Evolutionary conservation across 2,888 invertebrate genomes (phyloP).

Genomic region (Sericinus montela): DNA sequence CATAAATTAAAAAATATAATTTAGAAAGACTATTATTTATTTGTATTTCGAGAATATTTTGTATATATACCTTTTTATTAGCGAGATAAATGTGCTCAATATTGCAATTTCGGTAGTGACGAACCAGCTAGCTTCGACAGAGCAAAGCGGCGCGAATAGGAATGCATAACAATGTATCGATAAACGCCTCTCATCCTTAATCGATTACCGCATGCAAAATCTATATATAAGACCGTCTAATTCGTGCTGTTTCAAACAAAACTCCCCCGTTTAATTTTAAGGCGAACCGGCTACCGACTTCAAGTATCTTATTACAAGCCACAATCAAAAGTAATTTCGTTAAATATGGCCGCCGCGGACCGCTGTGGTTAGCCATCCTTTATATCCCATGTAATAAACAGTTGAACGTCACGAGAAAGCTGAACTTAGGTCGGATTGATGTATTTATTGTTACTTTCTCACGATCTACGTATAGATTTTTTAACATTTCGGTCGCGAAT

Average conservation of each 20-base stretch:
- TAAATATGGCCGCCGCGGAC: slow-evolving; percentile 63
- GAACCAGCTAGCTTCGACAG: too few relatives aligned
- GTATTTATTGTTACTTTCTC: slow-evolving; percentile 77
- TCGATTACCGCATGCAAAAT: slow-evolving; percentile 10
- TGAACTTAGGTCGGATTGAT: slow-evolving; percentile 69
- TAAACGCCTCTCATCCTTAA: too few relatives aligned
- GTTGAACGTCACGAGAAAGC: slow-evolving; percentile 76
- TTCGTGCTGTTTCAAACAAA: slow-evolving; percentile 61
- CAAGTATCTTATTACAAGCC: slow-evolving; percentile 60
- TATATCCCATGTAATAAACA: slow-evolving; percentile 73
- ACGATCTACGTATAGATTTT: slow-evolving; percentile 52
- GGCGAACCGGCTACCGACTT: slow-evolving; percentile 61
- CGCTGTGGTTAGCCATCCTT: slow-evolving; percentile 59
- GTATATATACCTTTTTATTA: too few relatives aligned
- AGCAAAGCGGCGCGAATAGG: too few relatives aligned
- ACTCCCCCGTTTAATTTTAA: slow-evolving; percentile 60
- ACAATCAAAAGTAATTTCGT: slow-evolving; percentile 79
- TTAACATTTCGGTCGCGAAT: slow-evolving; percentile 31
- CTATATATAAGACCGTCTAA: slow-evolving; percentile 52
- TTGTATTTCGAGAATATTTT: too few relatives aligned
- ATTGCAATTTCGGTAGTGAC: too few relatives aligned
- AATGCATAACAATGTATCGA: too few relatives aligned
- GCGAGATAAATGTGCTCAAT: too few relatives aligned
- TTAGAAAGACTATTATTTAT: too few relatives aligned
- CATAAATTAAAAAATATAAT: too few relatives aligned